A percentile compares a stretch with the other conserved stretches of the same genome.
phyloP scores from a whole-genome alignment of 2,797 vertebrate genomes.

The Geotrypetes seraphini region DNA sequence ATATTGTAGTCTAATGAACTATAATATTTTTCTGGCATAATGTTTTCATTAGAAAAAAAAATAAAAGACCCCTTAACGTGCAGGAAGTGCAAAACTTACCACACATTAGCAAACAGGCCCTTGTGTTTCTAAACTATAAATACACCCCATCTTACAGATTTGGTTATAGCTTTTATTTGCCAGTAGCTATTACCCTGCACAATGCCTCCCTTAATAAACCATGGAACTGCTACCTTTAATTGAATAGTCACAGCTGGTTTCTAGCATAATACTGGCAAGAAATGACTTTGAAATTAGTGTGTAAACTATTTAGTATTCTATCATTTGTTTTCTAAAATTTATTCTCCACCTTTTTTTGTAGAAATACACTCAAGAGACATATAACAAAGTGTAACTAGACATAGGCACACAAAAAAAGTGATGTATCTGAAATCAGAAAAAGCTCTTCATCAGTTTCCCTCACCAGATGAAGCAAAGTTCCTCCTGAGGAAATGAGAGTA shows the following conservation, averaged over 20 bases:
- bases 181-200: neutral
- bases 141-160: constrained; percentile 2
- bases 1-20: too few relatives aligned
- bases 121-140: neutral
- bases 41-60: too few relatives aligned
- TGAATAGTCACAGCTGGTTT: neutral
- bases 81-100: too few relatives aligned
- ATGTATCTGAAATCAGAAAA: neutral
- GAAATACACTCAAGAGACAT: too few relatives aligned
- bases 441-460: constrained; percentile 38
- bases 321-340: too few relatives aligned
- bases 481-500: constrained; percentile 63
- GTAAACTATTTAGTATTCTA: neutral
- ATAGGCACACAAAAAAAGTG: too few relatives aligned
- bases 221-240: neutral
- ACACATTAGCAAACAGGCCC: too few relatives aligned
- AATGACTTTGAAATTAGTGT: neutral
- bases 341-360: too few relatives aligned
- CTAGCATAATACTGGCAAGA: neutral
- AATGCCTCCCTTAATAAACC: neutral
- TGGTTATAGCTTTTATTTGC: too few relatives aligned
- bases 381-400: too few relatives aligned
- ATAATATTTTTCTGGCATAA: too few relatives aligned
- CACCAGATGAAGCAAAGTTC: constrained; percentile 88
- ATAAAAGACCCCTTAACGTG: too few relatives aligned